A percentile compares a stretch with the other conserved stretches of the same genome.
Conservation (phyloP, 1,140 invertebrate species). For the Zaprionus africanus region DNA sequence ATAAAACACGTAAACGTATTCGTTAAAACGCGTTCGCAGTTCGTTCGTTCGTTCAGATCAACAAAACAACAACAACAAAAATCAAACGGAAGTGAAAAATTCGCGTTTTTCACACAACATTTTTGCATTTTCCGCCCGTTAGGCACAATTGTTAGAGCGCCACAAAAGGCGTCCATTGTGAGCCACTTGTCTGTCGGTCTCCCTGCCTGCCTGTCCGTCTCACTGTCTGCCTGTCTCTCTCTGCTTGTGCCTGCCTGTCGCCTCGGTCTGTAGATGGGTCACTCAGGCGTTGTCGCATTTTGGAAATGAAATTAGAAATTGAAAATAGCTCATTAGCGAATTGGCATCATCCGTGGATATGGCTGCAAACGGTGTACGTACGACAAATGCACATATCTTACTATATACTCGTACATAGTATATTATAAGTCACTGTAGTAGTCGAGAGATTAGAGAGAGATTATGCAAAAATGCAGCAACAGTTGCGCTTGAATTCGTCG, state of each 20-base stretch:
- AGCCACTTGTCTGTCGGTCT: conserved; percentile 57
- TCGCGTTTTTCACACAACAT: conserved; percentile 80
- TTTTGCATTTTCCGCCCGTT: conserved; percentile 78
- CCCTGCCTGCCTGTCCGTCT: background rate
- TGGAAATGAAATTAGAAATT: conserved; percentile 84
- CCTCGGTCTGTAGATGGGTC: conserved; percentile 53
- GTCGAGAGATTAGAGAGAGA: background rate
- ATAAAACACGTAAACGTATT: conserved; percentile 8
- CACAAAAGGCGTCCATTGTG: conserved; percentile 74
- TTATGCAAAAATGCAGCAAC: background rate
- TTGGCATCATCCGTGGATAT: conserved; percentile 84
- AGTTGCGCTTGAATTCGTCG: background rate
- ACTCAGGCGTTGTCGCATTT: conserved; percentile 51
- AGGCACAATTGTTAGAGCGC: conserved; percentile 60
- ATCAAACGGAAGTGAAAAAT: conserved; percentile 79
- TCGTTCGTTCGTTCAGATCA: conserved; percentile 17
- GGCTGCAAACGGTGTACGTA: conserved; percentile 82
- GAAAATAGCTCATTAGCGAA: conserved; percentile 79
- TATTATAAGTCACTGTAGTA: conserved; percentile 4
- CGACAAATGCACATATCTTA: too few relatives aligned
- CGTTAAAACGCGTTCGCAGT: conserved; percentile 65
- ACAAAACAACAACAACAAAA: conserved; percentile 30
- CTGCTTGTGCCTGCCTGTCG: conserved; percentile 32
- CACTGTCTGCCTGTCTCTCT: conserved; percentile 27
- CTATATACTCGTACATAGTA: conserved; percentile 1